A percentile compares a stretch with the other conserved stretches of the same genome.
Conservation (phyloP, 1,140 invertebrate species). For the Macrosteles quadrilineatus region DNA sequence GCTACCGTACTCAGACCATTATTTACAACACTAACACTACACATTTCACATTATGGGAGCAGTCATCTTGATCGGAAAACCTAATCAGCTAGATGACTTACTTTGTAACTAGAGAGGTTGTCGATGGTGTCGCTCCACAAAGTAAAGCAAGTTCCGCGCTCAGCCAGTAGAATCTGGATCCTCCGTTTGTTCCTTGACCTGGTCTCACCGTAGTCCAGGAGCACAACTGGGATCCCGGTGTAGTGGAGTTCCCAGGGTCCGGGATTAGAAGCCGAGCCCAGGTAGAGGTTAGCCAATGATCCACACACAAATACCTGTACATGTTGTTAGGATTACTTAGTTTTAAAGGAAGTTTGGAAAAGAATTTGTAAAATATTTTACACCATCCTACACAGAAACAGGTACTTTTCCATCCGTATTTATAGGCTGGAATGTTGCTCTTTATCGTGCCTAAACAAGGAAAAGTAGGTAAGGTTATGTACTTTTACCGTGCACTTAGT, state of each 20-base stretch:
- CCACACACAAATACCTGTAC: conserved; percentile 72
- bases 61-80: too few species aligned
- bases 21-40: too few species aligned
- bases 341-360: conserved; percentile 48
- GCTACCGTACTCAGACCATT: too few species aligned
- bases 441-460: not conserved
- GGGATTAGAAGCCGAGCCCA: conserved; percentile 56
- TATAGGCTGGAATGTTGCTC: too few species aligned
- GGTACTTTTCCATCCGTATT: too few species aligned
- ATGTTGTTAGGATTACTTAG: too few species aligned
- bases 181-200: conserved; percentile 67
- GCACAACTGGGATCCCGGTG: conserved; percentile 79
- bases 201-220: conserved; percentile 76
- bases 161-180: conserved; percentile 76
- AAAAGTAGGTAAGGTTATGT: not conserved
- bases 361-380: not conserved
- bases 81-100: too few species aligned
- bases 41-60: too few species aligned
- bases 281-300: conserved; percentile 78
- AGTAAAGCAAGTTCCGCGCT: conserved; percentile 80
- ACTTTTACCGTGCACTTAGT: too few species aligned
- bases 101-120: conserved; percentile 65
- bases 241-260: conserved; percentile 71
- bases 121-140: conserved; percentile 86
- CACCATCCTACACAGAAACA: too few species aligned